A percentile compares a stretch with the other conserved stretches of the same genome.
Conservation (phyloP, 1,140 invertebrate genomes). For the Lasioglossum baleicum region DNA sequence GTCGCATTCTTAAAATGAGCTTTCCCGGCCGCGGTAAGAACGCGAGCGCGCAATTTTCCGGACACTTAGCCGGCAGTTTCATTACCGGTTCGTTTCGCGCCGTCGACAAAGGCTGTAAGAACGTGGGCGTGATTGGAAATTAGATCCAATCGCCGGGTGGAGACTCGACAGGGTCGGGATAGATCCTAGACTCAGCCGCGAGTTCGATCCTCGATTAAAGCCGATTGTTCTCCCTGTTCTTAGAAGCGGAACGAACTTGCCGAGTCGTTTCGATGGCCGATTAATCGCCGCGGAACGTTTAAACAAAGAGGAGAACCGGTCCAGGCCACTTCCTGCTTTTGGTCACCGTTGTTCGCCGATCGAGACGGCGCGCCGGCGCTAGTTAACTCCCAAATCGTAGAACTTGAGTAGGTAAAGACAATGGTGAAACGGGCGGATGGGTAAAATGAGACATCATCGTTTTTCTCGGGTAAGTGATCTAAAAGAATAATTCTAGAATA, state of each 20-base stretch:
- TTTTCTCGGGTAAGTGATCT: too few species aligned
- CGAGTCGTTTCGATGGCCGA: slow-evolving; percentile 26
- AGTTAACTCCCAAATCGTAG: too few species aligned
- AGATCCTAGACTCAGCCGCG: background rate
- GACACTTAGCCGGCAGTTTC: slow-evolving; percentile 42
- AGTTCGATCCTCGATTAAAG: slow-evolving; percentile 39
- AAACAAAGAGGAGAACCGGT: background rate
- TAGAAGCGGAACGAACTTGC: slow-evolving; percentile 15
- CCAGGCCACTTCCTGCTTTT: slow-evolving; percentile 12
- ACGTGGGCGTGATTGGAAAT: slow-evolving; percentile 52
- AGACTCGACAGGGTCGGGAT: background rate
- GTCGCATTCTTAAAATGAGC: background rate
- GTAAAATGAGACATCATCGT: too few species aligned
- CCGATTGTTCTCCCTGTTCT: slow-evolving; percentile 27
- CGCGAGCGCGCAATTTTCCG: slow-evolving; percentile 46
- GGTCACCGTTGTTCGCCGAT: background rate
- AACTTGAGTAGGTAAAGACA: too few species aligned
- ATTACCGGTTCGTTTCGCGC: slow-evolving; percentile 43
- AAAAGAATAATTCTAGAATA: too few species aligned
- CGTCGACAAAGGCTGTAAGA: background rate
- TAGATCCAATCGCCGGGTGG: slow-evolving; percentile 22
- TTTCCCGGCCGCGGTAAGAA: background rate
- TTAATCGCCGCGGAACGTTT: slow-evolving; percentile 42
- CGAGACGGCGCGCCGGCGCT: background rate
- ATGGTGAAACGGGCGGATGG: too few species aligned